Evolutionary conservation across 2,888 invertebrate genomes (phyloP).

Genomic region (Mythimna lalbum): DNA sequence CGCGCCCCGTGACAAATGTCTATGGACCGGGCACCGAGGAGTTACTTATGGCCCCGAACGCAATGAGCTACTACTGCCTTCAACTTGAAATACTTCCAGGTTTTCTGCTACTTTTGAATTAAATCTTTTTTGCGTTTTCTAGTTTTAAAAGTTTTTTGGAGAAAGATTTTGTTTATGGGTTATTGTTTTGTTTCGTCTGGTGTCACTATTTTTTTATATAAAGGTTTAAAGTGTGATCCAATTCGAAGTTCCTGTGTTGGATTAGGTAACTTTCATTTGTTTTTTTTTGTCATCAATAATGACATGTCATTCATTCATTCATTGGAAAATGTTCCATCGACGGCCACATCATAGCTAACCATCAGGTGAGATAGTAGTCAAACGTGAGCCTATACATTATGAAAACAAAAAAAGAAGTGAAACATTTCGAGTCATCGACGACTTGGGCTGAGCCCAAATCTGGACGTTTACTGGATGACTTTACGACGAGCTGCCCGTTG

Average conservation of each 20-base stretch:
- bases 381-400: no score
- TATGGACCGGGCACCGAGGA: conserved; percentile 31
- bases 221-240: background rate
- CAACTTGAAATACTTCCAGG: conserved; percentile 57
- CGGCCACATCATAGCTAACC: no score
- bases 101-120: conserved; percentile 57
- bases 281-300: no score
- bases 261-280: no score
- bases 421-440: no score
- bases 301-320: no score
- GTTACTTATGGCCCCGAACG: conserved; percentile 46
- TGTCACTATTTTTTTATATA: background rate
- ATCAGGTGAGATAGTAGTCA: no score
- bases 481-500: no score
- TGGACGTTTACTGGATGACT: no score
- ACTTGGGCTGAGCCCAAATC: no score
- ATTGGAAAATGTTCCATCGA: no score
- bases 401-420: no score
- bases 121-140: conserved; percentile 46
- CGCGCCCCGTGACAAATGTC: conserved; percentile 51
- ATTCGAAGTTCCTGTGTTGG: background rate
- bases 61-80: conserved; percentile 52
- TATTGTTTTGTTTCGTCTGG: conserved; percentile 3
- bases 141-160: conserved; percentile 37
- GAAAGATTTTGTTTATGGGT: conserved; percentile 5